Evolutionary conservation across 2,888 invertebrate genomes (phyloP).

Genomic region (Steinernema hermaphroditum): DNA sequence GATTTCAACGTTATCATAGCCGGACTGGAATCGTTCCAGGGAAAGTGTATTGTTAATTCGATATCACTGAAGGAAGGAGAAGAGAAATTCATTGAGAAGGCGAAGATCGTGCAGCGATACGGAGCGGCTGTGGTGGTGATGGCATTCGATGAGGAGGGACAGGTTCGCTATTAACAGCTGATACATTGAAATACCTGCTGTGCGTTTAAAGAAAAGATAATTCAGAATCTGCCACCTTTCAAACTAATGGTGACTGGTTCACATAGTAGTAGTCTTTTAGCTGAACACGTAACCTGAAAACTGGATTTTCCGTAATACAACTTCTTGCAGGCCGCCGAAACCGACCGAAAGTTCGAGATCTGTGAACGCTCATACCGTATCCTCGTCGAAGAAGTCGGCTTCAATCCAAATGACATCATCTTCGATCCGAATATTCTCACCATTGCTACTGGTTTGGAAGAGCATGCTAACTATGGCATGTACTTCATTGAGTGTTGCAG

Average conservation of each 20-base stretch:
- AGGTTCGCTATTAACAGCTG: slow-evolving; percentile 66
- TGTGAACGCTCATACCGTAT: slow-evolving; percentile 71
- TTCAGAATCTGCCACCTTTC: too few species aligned
- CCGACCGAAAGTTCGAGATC: slow-evolving; percentile 71
- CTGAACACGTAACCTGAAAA: neutral
- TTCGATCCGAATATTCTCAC: slow-evolving; percentile 74
- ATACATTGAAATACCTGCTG: too few species aligned
- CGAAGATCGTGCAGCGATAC: slow-evolving; percentile 69
- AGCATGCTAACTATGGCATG: slow-evolving; percentile 71
- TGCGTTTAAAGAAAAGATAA: too few species aligned
- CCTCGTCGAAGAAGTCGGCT: slow-evolving; percentile 70
- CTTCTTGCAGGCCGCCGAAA: slow-evolving; percentile 69
- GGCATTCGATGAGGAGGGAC: slow-evolving; percentile 73
- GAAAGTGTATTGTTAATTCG: slow-evolving; percentile 73
- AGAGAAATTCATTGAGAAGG: slow-evolving; percentile 71
- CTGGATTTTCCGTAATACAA: neutral
- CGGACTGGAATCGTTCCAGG: slow-evolving; percentile 71
- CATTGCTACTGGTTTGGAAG: slow-evolving; percentile 73
- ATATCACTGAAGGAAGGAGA: slow-evolving; percentile 73
- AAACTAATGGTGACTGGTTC: too few species aligned
- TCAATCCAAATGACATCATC: slow-evolving; percentile 72
- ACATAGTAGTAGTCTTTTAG: neutral
- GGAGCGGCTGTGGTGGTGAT: slow-evolving; percentile 73
- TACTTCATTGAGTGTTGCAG: slow-evolving; percentile 71
- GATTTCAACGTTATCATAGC: slow-evolving; percentile 72